phyloP scores from a whole-genome alignment of 1,140 invertebrate genomes.

The Drosophila lacertosa region DNA sequence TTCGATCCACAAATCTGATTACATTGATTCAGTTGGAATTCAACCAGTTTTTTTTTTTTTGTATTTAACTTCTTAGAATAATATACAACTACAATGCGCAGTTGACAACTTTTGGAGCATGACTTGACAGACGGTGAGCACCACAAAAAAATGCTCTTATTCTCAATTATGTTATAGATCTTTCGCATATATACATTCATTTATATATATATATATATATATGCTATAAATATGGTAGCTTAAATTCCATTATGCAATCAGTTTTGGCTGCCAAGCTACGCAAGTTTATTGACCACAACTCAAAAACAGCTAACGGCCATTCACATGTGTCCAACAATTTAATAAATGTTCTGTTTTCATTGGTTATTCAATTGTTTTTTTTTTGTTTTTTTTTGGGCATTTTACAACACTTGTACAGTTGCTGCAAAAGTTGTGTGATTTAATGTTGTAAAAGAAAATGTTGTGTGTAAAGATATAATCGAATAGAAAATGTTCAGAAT shows the following conservation, averaged over 20 bases:
- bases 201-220: too few relatives aligned
- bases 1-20: slow-evolving; percentile 69
- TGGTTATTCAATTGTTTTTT: too few relatives aligned
- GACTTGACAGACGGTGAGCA: slow-evolving; percentile 51
- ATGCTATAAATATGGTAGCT: slow-evolving; percentile 48
- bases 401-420: slow-evolving; percentile 38
- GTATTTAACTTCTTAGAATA: slow-evolving; percentile 43
- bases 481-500: too few relatives aligned
- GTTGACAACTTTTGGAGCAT: slow-evolving; percentile 78
- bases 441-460: background rate
- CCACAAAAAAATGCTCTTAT: slow-evolving; percentile 73
- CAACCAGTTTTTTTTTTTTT: slow-evolving; percentile 49
- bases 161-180: slow-evolving; percentile 81
- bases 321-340: slow-evolving; percentile 3
- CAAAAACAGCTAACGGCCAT: slow-evolving; percentile 20
- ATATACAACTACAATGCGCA: slow-evolving; percentile 30
- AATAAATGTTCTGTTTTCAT: slow-evolving; percentile 8
- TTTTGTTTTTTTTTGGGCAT: too few relatives aligned
- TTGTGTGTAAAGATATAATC: too few relatives aligned
- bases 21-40: slow-evolving; percentile 69
- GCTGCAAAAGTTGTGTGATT: background rate
- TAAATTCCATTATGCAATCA: slow-evolving; percentile 80
- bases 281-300: slow-evolving; percentile 76
- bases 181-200: slow-evolving; percentile 28
- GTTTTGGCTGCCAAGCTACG: slow-evolving; percentile 72